Evolutionary conservation across 2,797 vertebrate genomes (phyloP).

Genomic region (Ctenochaetus hawaiiensis): DNA sequence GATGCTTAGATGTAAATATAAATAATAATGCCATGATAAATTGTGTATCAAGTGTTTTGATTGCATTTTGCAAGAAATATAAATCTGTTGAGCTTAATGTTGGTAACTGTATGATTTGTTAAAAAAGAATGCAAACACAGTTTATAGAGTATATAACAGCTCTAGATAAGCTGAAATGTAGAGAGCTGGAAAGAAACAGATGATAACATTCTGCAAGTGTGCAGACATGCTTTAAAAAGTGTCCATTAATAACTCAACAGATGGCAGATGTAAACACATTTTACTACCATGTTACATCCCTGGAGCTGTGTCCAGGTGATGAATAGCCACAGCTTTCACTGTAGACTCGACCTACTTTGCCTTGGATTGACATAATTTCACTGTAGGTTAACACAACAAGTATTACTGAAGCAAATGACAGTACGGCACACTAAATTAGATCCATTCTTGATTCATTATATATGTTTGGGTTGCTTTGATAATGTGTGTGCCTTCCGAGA

Average conservation of each 20-base stretch:
- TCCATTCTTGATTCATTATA: constrained; percentile 45
- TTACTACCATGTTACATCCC: constrained; percentile 59
- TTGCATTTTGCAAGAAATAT: background rate
- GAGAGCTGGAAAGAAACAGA: background rate
- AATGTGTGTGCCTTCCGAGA: too few species aligned
- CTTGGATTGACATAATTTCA: constrained; percentile 75
- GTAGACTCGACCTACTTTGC: constrained; percentile 73
- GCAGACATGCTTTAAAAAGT: constrained; percentile 19
- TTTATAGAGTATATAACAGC: too few species aligned
- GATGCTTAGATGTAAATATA: too few species aligned
- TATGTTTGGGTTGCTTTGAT: too few species aligned
- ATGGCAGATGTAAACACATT: constrained; percentile 61
- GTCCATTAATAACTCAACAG: constrained; percentile 65
- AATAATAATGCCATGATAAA: too few species aligned
- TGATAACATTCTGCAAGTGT: constrained; percentile 24
- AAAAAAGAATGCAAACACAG: too few species aligned
- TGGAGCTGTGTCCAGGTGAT: constrained; percentile 62
- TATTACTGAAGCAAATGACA: constrained; percentile 59
- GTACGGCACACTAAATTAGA: constrained; percentile 35
- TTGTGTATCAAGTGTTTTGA: background rate
- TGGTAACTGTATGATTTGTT: background rate
- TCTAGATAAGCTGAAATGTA: background rate
- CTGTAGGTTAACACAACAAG: constrained; percentile 64
- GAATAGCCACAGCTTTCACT: constrained; percentile 68
- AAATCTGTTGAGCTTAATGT: background rate